Conservation (phyloP, 2,113 vertebrate genomes). For the Peromyscus maniculatus region DNA sequence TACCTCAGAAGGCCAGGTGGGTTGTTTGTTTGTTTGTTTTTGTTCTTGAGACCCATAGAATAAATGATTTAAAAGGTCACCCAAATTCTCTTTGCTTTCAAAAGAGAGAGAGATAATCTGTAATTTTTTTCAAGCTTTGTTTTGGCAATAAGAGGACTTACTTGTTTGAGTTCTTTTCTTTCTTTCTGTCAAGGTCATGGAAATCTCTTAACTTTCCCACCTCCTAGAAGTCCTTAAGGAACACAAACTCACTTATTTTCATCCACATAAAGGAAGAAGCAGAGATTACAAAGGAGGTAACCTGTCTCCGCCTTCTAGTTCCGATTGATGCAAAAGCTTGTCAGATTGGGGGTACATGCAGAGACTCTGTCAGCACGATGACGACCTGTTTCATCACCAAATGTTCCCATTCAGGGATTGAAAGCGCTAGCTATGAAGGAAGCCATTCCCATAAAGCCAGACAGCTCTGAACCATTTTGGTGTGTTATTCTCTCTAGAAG, state of each 20-base stretch:
- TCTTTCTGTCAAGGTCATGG: slow-evolving; percentile 39
- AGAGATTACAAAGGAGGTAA: background rate
- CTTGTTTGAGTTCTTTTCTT: slow-evolving; percentile 1
- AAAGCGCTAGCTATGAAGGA: background rate
- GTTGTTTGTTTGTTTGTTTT: background rate
- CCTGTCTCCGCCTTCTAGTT: background rate
- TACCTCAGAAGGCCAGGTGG: background rate
- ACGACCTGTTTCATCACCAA: background rate
- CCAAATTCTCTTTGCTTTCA: slow-evolving; percentile 1
- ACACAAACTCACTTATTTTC: background rate
- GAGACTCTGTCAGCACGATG: background rate
- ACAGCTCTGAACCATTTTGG: slow-evolving; percentile 40
- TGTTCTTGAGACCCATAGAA: background rate
- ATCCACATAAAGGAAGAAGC: background rate
- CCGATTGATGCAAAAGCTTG: background rate
- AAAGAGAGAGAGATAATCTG: background rate
- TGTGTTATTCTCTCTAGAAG: slow-evolving; percentile 30
- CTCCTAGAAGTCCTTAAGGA: slow-evolving; percentile 5
- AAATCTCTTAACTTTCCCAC: background rate
- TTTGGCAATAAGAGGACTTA: slow-evolving; percentile 49
- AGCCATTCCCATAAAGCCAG: background rate
- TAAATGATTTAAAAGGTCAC: background rate
- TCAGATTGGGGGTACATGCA: background rate
- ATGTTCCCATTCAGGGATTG: background rate
- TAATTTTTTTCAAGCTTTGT: slow-evolving; percentile 37